Evolutionary conservation across 2,113 vertebrate genomes (phyloP), one percentile per base, ranked within the genome.

Genomic region (Lophochroa leadbeateri): DNA sequence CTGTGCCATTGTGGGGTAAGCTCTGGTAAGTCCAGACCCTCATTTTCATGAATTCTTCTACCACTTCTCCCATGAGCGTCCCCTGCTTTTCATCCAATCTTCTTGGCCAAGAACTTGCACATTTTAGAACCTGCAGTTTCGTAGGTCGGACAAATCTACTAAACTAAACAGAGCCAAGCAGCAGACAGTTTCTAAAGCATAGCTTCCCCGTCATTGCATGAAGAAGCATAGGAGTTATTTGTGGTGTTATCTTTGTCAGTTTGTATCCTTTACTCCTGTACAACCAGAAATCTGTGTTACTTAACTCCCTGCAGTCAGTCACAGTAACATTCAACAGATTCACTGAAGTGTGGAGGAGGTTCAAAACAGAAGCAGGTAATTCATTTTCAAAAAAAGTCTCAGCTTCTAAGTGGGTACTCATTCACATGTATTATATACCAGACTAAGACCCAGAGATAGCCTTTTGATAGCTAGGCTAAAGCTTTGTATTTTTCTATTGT

Each of bases 381-480:
- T 81, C 1, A 24, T 81, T 74, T 88, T 67, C 2, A 0, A 7
- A 61, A 76, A 76, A 87, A 61, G 25, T 43, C 41, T 53, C 17
- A 37, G 4, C 46, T 78, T 71, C 61, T 69, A 49, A 50, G 64
- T 39, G 28, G 14, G 20, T 75, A 64, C 43, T 83, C 31, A 46
- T 75, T 92, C 58, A 74, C 29, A 16, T 33, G 17, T 64, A 24
- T 63, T 67, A 69, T 58, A 16, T 37, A 79, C 41, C 27, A 84
- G 55, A 70, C 17, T 47, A 57, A 86, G 65, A 72, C 21, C 16
- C 9, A 78, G 46, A 43, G 89, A 65, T 27, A 80, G 52, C 11
- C 41, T 94, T 94, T 60, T 87, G 35, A 77, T 61, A 87, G 17
- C 31, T 78, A 18, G 70, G 61, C 28, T 50, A 63, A 67, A 25